Conservation (phyloP, 2,888 invertebrate genomes). For the Tenthredo distinguenda region DNA sequence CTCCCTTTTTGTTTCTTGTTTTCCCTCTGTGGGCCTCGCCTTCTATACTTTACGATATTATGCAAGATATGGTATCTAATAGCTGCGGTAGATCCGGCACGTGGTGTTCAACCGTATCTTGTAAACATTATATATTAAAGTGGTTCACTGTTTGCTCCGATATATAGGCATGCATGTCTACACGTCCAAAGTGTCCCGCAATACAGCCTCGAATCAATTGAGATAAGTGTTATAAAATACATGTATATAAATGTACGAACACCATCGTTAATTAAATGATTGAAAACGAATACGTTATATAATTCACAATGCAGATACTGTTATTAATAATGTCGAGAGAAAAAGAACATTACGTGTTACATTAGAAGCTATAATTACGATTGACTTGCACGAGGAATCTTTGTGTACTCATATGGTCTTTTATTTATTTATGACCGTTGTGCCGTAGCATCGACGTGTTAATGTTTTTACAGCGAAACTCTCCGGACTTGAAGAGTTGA, state of each 20-base stretch:
- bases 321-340: neutral
- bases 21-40: neutral
- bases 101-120: slow-evolving; percentile 1
- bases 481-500: no score
- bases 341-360: no score
- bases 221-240: neutral
- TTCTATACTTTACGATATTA: neutral
- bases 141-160: neutral
- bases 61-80: slow-evolving; percentile 24
- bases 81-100: neutral
- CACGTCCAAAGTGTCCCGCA: neutral
- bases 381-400: no score
- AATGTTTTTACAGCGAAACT: no score
- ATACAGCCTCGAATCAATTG: neutral
- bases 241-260: neutral
- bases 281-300: neutral
- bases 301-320: neutral
- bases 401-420: no score
- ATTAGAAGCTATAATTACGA: no score
- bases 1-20: neutral
- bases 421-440: no score
- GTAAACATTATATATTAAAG: slow-evolving; percentile 42
- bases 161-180: neutral
- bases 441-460: no score
- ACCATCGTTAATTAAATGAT: neutral